Evolutionary conservation across 2,888 invertebrate genomes (phyloP).

Genomic region (Dugesia japonica): DNA sequence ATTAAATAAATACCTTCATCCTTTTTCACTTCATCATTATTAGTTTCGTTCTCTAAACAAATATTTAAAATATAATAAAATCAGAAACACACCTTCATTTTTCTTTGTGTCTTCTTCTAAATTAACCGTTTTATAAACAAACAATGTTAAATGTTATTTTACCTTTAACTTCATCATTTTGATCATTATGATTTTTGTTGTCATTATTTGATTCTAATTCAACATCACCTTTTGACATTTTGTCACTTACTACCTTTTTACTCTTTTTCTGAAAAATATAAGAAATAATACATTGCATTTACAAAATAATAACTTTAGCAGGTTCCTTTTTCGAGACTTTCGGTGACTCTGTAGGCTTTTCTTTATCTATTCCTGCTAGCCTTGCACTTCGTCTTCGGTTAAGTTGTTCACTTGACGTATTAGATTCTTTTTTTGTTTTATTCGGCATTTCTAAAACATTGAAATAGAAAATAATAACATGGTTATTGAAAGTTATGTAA

Average conservation of each 20-base stretch:
- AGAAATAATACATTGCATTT: background rate
- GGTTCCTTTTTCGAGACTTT: background rate
- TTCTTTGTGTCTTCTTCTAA: too few species aligned
- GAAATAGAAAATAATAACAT: too few species aligned
- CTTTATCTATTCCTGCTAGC: background rate
- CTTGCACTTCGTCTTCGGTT: background rate
- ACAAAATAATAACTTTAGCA: background rate
- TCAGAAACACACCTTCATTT: too few species aligned
- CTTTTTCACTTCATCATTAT: background rate
- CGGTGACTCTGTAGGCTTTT: background rate
- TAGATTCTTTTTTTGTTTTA: background rate
- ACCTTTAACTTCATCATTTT: background rate
- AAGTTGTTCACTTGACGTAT: background rate
- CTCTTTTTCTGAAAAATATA: background rate
- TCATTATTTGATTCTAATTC: background rate
- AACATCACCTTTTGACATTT: background rate
- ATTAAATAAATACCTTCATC: background rate
- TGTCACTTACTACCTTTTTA: background rate
- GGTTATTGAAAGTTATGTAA: too few species aligned
- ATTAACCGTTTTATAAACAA: background rate
- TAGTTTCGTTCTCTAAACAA: background rate
- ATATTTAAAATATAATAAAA: too few species aligned
- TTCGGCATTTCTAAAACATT: background rate
- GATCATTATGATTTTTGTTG: background rate
- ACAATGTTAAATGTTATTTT: background rate